Percentiles rank a stretch among this genome's conserved stretches.
Conservation (phyloP, 2,888 invertebrate species). For the Auanema sp. region DNA sequence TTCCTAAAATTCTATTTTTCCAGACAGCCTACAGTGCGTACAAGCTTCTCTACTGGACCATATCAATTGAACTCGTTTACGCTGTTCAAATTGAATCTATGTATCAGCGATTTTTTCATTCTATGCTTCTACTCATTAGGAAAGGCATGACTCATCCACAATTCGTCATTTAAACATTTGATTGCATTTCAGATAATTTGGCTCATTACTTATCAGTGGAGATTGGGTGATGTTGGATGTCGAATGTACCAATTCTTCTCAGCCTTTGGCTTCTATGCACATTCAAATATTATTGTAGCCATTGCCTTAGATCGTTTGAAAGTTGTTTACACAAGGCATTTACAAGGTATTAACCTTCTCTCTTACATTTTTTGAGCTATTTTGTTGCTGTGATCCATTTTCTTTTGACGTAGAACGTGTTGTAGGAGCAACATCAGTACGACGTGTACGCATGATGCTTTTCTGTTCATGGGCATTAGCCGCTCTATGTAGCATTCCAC, state of each 20-base stretch:
- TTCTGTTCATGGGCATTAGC: slow-evolving; percentile 49
- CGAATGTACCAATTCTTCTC: slow-evolving; percentile 51
- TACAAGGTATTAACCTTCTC: slow-evolving; percentile 37
- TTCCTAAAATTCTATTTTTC: background rate
- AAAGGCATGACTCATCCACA: slow-evolving; percentile 30
- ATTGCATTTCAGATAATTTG: slow-evolving; percentile 42
- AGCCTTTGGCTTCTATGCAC: slow-evolving; percentile 54
- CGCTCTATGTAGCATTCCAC: slow-evolving; percentile 49
- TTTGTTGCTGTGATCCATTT: background rate
- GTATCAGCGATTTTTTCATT: slow-evolving; percentile 53
- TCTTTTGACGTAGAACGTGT: slow-evolving; percentile 1
- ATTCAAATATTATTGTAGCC: slow-evolving; percentile 54
- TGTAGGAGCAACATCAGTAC: slow-evolving; percentile 43
- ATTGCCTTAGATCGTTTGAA: slow-evolving; percentile 55
- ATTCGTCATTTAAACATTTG: background rate
- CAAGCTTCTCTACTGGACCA: slow-evolving; percentile 41
- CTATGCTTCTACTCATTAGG: slow-evolving; percentile 51
- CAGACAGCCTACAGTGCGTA: slow-evolving; percentile 38
- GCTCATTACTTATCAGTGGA: slow-evolving; percentile 51
- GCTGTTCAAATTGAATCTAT: slow-evolving; percentile 54
- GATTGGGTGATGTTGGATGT: slow-evolving; percentile 42
- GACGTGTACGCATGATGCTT: slow-evolving; percentile 46
- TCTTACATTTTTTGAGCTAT: background rate
- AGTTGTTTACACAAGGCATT: slow-evolving; percentile 53
- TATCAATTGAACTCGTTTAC: slow-evolving; percentile 45